Evolutionary conservation across 1,140 invertebrate genomes (phyloP).

Genomic region (Chrysopa pallens): DNA sequence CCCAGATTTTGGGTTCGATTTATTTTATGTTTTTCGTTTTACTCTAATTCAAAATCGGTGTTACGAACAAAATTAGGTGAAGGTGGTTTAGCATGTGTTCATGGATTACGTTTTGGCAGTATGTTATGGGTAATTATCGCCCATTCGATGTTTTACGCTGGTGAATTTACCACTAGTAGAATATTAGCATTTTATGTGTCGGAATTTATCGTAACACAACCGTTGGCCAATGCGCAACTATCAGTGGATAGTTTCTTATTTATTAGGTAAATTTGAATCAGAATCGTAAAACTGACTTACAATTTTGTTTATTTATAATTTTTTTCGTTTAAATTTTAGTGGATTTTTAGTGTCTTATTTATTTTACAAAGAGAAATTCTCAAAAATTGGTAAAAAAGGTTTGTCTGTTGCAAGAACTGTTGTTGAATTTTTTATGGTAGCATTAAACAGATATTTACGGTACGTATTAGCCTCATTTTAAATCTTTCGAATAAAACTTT

Average conservation of each 20-base stretch:
- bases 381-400: too few species aligned
- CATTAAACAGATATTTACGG: too few species aligned
- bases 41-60: slow-evolving; percentile 17
- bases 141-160: slow-evolving; percentile 23
- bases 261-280: slow-evolving; percentile 9
- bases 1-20: slow-evolving; percentile 7
- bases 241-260: slow-evolving; percentile 31
- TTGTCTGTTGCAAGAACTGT: too few species aligned
- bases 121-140: slow-evolving; percentile 29
- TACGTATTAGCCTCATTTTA: too few species aligned
- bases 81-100: slow-evolving; percentile 17
- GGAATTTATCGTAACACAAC: slow-evolving; percentile 18
- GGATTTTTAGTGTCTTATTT: slow-evolving; percentile 25
- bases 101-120: slow-evolving; percentile 24
- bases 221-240: slow-evolving; percentile 23
- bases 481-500: too few species aligned
- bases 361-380: slow-evolving; percentile 16
- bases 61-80: slow-evolving; percentile 13
- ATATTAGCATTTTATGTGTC: slow-evolving; percentile 13
- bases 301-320: too few species aligned
- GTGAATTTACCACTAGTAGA: slow-evolving; percentile 19
- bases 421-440: too few species aligned
- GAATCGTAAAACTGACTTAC: too few species aligned
- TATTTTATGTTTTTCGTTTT: slow-evolving; percentile 24
- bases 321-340: slow-evolving; percentile 10